Conservation (phyloP, 2,113 vertebrate species). For the Triplophysa dalaica region DNA sequence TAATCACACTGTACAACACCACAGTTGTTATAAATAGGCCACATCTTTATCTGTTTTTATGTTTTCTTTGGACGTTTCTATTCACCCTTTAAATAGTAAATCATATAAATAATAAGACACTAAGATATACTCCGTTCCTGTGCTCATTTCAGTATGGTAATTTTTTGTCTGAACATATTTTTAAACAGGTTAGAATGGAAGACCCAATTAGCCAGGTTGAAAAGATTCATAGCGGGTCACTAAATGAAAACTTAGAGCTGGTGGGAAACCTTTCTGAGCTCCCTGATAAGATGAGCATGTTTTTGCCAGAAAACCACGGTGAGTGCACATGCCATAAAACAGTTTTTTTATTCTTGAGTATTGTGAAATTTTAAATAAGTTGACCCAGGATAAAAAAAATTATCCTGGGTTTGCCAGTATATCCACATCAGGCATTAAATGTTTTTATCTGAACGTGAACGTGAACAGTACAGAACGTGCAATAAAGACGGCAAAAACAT, state of each 20-base stretch:
- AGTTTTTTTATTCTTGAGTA: no score
- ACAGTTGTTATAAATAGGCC: no score
- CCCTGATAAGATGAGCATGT: conserved; percentile 32
- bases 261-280: conserved; percentile 32
- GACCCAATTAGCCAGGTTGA: conserved; percentile 51
- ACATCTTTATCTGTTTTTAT: neutral
- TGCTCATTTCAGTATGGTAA: neutral
- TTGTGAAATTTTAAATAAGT: neutral
- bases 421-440: neutral
- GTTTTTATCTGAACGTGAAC: no score
- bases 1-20: no score
- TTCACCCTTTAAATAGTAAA: neutral
- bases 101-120: neutral
- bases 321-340: conserved; percentile 32
- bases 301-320: conserved; percentile 65
- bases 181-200: conserved; percentile 66
- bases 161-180: no score
- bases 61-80: neutral
- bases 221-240: conserved; percentile 24
- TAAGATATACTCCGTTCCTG: neutral
- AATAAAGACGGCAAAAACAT: neutral
- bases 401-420: no score
- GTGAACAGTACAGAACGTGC: no score
- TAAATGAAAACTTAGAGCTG: conserved; percentile 39
- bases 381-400: no score